Conservation (phyloP, 2,888 invertebrate species). For the Melinaea menophilus region DNA sequence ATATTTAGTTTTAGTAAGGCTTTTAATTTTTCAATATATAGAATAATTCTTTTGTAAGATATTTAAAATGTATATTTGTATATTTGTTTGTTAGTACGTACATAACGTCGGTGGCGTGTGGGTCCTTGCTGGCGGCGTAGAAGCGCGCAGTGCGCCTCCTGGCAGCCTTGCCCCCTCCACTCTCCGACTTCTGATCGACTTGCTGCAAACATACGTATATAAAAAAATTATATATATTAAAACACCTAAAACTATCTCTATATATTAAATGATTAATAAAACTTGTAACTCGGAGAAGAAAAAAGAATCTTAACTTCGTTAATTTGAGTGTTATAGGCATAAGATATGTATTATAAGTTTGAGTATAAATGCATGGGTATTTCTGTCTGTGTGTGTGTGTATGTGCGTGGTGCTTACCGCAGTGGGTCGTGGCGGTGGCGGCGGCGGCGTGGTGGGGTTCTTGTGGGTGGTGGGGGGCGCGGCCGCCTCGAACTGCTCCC, state of each 20-base stretch:
- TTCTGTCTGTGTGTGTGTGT: not conserved
- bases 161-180: constrained; percentile 44
- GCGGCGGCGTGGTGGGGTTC: constrained; percentile 87
- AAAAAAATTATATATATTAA: too few species aligned
- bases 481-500: constrained; percentile 91
- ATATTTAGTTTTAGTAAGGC: too few species aligned
- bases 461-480: constrained; percentile 80
- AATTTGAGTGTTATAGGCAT: too few species aligned
- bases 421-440: constrained; percentile 80
- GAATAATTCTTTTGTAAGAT: too few species aligned
- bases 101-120: constrained; percentile 74
- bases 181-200: constrained; percentile 43
- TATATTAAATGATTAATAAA: too few species aligned
- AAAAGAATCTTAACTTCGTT: too few species aligned
- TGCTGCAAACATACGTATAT: constrained; percentile 23
- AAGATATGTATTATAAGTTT: too few species aligned
- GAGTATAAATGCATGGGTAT: not conserved
- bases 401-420: constrained; percentile 13
- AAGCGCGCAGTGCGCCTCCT: constrained; percentile 86
- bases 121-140: constrained; percentile 95
- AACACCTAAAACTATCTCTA: too few species aligned
- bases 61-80: not conserved
- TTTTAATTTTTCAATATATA: too few species aligned
- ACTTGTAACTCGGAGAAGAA: too few species aligned
- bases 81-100: constrained; percentile 37